Evolutionary conservation across 2,113 vertebrate genomes (phyloP).

Genomic region (Herpailurus yagouaroundi): DNA sequence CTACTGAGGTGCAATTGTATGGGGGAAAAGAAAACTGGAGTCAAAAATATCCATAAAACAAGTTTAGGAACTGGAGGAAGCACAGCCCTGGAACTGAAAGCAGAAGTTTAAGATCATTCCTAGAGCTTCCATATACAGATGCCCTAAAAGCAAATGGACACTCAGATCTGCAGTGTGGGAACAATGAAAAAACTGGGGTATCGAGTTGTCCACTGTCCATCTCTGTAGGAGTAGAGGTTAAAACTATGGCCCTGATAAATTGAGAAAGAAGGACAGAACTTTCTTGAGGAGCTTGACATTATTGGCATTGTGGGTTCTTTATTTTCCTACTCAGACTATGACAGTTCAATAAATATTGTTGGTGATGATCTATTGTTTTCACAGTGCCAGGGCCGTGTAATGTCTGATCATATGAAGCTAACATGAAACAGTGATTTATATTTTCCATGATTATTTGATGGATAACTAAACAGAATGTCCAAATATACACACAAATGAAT

Average conservation of each 20-base stretch:
- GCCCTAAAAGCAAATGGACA: background rate
- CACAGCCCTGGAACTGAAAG: background rate
- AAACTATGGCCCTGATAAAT: background rate
- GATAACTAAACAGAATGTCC: constrained; percentile 53
- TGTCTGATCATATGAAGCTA: constrained; percentile 22
- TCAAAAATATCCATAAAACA: background rate
- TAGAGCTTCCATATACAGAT: background rate
- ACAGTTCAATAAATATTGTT: constrained; percentile 45
- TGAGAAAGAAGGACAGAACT: constrained; percentile 6
- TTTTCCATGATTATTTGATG: constrained; percentile 57
- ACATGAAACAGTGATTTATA: constrained; percentile 53
- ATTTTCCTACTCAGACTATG: constrained; percentile 2
- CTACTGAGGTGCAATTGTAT: background rate
- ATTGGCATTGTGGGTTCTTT: background rate
- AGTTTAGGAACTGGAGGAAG: background rate
- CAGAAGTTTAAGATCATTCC: background rate
- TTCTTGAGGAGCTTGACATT: background rate
- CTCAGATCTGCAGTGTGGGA: background rate
- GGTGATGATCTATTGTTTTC: constrained; percentile 41
- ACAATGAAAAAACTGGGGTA: background rate
- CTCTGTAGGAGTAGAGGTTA: background rate
- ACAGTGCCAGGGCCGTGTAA: background rate
- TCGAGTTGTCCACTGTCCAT: background rate
- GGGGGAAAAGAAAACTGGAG: background rate
- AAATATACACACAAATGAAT: constrained; percentile 58